Conservation (phyloP, 2,797 vertebrate genomes). For the Leuciscus waleckii region DNA sequence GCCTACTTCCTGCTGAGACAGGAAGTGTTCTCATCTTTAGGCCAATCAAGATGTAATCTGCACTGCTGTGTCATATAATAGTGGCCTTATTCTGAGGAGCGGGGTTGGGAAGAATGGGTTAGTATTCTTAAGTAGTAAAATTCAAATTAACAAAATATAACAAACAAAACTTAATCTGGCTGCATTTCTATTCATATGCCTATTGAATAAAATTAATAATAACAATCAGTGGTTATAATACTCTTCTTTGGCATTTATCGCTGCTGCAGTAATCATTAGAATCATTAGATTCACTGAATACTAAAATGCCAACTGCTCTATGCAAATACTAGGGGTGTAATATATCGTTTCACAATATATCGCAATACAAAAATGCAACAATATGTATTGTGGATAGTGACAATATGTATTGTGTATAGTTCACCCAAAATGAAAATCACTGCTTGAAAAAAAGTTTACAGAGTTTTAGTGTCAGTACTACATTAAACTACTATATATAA, state of each 20-base stretch:
- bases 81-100: constrained; percentile 7
- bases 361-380: too few species aligned
- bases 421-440: too few species aligned
- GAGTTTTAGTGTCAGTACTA: too few species aligned
- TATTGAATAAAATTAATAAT: not conserved
- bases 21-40: constrained; percentile 48
- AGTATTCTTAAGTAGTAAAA: too few species aligned
- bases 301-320: too few species aligned
- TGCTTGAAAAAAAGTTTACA: too few species aligned
- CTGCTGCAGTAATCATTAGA: not conserved
- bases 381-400: too few species aligned
- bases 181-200: not conserved
- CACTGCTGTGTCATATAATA: constrained; percentile 31
- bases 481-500: too few species aligned
- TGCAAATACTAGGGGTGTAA: too few species aligned
- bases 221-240: not conserved
- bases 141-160: not conserved
- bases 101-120: not conserved
- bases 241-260: not conserved
- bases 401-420: too few species aligned
- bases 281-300: too few species aligned
- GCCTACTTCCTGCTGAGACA: constrained; percentile 53
- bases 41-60: constrained; percentile 51
- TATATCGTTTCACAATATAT: too few species aligned
- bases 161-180: not conserved